phyloP scores from a whole-genome alignment of 2,113 vertebrate species.

The Pseudopipra pipra region DNA sequence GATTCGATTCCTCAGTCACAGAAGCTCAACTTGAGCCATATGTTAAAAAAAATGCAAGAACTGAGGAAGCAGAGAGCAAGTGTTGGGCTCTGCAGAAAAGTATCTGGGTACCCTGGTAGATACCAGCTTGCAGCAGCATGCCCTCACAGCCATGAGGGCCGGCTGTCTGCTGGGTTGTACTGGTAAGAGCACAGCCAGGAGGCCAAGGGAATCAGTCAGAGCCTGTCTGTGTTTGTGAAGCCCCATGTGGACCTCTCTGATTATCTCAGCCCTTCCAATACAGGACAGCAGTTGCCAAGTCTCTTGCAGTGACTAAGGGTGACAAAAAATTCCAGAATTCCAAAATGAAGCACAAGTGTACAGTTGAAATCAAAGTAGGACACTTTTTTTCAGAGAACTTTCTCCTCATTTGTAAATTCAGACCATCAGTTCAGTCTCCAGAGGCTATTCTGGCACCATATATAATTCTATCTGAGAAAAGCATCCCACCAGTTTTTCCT shows the following conservation, averaged over 20 bases:
- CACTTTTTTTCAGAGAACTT: neutral
- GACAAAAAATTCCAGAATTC: neutral
- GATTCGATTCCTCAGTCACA: neutral
- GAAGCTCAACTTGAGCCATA: neutral
- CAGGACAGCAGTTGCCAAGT: neutral
- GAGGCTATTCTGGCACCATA: neutral
- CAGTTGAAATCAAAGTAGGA: neutral
- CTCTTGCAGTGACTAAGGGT: neutral
- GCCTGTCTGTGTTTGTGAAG: neutral
- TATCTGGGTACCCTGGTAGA: neutral
- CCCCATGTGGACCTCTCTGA: fast-evolving
- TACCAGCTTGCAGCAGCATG: neutral
- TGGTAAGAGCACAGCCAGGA: neutral
- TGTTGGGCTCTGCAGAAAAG: neutral
- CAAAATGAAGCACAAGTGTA: neutral
- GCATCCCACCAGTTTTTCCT: neutral
- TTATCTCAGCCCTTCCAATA: neutral
- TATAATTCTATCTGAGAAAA: neutral
- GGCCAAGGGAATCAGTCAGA: neutral
- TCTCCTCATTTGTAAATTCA: neutral
- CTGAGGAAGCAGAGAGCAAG: neutral
- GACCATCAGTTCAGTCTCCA: neutral
- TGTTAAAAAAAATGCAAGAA: neutral
- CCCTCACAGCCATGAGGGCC: neutral
- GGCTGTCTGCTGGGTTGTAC: neutral